Evolutionary conservation across 2,113 vertebrate species (phyloP), one percentile per base, ranked within the genome.

Genomic region (Prietella phreatophila): DNA sequence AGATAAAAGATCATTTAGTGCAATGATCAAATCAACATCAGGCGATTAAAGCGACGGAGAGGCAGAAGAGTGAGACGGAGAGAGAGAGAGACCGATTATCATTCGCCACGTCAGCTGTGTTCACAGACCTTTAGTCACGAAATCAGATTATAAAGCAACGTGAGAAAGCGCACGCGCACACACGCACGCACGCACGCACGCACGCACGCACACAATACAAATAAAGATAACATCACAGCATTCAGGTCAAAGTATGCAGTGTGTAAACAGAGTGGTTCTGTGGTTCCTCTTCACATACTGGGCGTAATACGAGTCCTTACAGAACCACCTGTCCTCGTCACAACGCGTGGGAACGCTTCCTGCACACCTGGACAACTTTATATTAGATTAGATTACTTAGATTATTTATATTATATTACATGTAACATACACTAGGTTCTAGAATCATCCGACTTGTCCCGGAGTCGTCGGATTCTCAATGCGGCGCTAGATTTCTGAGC

Each of bases 111-210:
- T 94, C 93, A 94, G 93, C 92, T 88, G 55, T 91, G 86, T 90
- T 84, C 84, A 0, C n/a, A n/a, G 90, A 95, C 93, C 94, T 95
- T 94, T 93, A 93, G 78, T 89, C 93, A 33, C 25, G 89, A 88
- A 94, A 94, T 93, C 90, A 90, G 90, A 86, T 94, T 92, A 94
- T 67, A 73, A 27, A 83, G 78, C 55, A 82, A 61, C 11, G 33
- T 27, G 73, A 61, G 58, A 30, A 56, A 8, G 9, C 33, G 10
- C 27, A 60, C 33, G 25, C 14, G 1, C 19, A 22, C 56, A 13
- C 30, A 36, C 25, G 11, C 30, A 60, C 50, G 60, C 42, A 50
- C 78, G 63, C 36, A 61, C 39, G 25, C n/a, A 73, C 30, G 50
- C 17, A 55, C 3, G 39, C 27, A 76, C 25, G 53, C 25, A n/a